Evolutionary conservation across 64 coral and sea anemone species (phyloP).

Genomic region (Platygyra sinensis): DNA sequence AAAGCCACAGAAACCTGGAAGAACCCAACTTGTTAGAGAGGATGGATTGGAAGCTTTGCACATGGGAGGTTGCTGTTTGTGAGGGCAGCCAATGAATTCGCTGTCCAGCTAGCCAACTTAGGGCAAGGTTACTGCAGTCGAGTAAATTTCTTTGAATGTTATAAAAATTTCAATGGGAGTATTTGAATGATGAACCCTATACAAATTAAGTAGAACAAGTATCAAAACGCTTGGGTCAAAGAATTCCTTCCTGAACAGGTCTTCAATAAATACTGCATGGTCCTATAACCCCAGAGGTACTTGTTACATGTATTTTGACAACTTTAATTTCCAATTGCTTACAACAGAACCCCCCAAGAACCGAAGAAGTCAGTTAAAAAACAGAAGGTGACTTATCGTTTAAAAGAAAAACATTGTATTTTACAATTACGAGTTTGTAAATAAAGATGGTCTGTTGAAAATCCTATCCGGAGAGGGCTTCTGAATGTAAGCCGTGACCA

Average conservation of each 20-base stretch:
- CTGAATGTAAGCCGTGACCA: no score
- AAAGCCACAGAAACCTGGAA: not conserved
- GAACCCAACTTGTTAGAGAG: not conserved
- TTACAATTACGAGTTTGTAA: not conserved
- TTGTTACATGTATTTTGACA: not conserved
- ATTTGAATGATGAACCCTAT: no score
- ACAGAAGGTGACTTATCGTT: not conserved
- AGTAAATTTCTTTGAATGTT: not conserved
- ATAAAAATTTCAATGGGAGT: no score
- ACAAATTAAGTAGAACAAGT: no score
- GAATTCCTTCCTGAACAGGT: no score
- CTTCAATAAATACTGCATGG: no score
- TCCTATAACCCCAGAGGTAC: no score
- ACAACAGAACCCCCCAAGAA: not conserved
- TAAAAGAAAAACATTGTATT: not conserved
- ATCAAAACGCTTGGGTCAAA: no score
- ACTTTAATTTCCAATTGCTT: not conserved
- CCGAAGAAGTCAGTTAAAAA: conserved; percentile 11
- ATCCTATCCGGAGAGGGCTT: no score
- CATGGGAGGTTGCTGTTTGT: conserved; percentile 65
- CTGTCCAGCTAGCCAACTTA: conserved; percentile 35
- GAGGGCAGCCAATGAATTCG: conserved; percentile 42
- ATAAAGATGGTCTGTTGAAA: no score
- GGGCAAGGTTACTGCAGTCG: conserved; percentile 17
- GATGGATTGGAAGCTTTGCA: conserved; percentile 56